A percentile compares a stretch with the other conserved stretches of the same genome.
Conservation (phyloP, 2,797 vertebrate species). For the Paedocypris micromegethes region DNA sequence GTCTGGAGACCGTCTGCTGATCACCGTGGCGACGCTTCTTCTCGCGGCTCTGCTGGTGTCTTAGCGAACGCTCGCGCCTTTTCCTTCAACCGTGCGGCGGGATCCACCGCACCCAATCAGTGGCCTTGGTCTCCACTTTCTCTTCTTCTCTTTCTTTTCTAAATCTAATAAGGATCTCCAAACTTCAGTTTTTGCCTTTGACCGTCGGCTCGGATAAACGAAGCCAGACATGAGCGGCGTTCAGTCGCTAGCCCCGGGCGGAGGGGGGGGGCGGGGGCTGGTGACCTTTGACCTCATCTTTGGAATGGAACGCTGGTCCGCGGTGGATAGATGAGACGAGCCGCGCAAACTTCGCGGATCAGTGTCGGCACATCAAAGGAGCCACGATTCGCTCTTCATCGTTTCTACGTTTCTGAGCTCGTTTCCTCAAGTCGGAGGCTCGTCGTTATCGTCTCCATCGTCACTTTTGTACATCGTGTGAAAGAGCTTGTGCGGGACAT, state of each 20-base stretch:
- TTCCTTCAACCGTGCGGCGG: conserved; percentile 30
- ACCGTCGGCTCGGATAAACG: conserved; percentile 17
- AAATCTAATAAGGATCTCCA: conserved; percentile 16
- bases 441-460: conserved; percentile 6
- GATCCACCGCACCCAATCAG: conserved; percentile 40
- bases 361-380: too few species aligned
- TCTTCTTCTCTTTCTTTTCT: too few species aligned
- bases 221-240: background rate
- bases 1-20: conserved; percentile 83
- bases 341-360: too few species aligned
- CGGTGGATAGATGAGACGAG: too few species aligned
- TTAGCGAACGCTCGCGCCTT: conserved; percentile 66
- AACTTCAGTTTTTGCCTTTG: conserved; percentile 34
- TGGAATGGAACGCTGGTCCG: too few species aligned
- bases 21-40: conserved; percentile 81
- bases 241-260: background rate
- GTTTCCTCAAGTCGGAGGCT: conserved; percentile 10
- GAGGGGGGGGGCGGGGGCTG: conserved; percentile 4
- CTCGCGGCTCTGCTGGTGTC: conserved; percentile 77
- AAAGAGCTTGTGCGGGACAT: background rate
- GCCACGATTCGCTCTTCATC: too few species aligned
- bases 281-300: conserved; percentile 26
- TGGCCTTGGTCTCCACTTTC: conserved; percentile 40
- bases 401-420: conserved; percentile 7
- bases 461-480: conserved; percentile 27